Base-by-base conservation (phyloP, 2,113 vertebrate genomes). In the Procavia capensis region DNA sequence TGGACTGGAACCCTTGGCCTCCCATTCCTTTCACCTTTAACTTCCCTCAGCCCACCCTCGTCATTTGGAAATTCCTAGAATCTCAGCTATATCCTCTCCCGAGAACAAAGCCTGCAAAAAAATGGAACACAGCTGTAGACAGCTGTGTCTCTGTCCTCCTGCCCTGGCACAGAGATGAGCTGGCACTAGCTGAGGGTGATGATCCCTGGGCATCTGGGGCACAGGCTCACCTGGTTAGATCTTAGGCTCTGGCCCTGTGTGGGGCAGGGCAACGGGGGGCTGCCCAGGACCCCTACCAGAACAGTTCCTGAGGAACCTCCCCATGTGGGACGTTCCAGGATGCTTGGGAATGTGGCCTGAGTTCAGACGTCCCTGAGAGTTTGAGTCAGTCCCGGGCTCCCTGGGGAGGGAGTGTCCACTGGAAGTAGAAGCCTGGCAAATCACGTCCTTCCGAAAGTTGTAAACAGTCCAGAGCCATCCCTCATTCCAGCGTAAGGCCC, bases 11-110 rank as follows among this genome's bases (percentile, higher is more conserved):
- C 63, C 54, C 20, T 24, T 4, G 50, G 50, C 29, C 39, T 54
- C 85, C 70, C 50, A 72, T 17, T 90, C 70, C 61, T 92, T 39
- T 66, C 14, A 39, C 36, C 36, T n/a, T n/a, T 25, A 34, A 24
- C 54, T 64, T 82, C 85, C 68, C 64, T 80, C 34, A 9, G 74
- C 25, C 47, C 41, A 27, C 13, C 47, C 24, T 29, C 9, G 19
- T 91, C 70, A 25, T 36, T 66, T 57, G n/a, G 92, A 94, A 94
- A 91, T 81, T 90, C 39, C 88, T 91, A n/a, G 82, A 43, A 93
- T 78, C 39, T 84, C 90, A 78, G 41, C 72, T 43, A 31, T n/a
- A 29, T 57, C 31, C 25, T 88, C 34, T 29, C 41, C 50, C 31
- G 81, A 63, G 70, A 66, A 63, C 57, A 83, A 91, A 94, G 70